A percentile compares a stretch with the other conserved stretches of the same genome.
phyloP scores from a whole-genome alignment of 2,113 vertebrate genomes.

The Oreochromis tanganicae region DNA sequence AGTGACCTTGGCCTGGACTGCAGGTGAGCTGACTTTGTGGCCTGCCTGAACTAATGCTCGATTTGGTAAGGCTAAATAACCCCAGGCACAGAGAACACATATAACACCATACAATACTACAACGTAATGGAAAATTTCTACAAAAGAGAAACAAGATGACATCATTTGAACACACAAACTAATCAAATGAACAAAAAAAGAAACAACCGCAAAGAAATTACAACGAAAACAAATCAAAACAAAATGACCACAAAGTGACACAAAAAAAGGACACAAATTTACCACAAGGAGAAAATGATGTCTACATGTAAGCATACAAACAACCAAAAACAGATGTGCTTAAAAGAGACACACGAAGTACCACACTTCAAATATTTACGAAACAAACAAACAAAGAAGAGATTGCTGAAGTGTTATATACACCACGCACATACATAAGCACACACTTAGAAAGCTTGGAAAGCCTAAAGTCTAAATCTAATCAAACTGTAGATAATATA shows the following conservation, averaged over 20 bases:
- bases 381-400: not conserved
- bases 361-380: not conserved
- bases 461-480: not conserved
- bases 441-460: not conserved
- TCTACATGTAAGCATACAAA: not conserved
- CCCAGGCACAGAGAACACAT: not conserved
- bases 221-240: not conserved
- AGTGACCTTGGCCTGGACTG: not conserved
- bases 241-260: not conserved
- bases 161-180: not conserved
- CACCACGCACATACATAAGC: not conserved
- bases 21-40: not conserved
- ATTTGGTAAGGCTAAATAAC: not conserved
- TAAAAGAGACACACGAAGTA: rapidly evolving
- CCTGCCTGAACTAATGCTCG: not conserved
- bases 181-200: not conserved
- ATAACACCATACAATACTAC: not conserved
- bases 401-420: not conserved
- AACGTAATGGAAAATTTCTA: not conserved
- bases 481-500: not conserved
- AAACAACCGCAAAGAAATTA: not conserved
- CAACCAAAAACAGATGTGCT: not conserved
- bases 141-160: not conserved
- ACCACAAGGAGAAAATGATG: not conserved
- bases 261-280: rapidly evolving